Conservation (phyloP, 2,797 vertebrate genomes). For the Picus viridis region DNA sequence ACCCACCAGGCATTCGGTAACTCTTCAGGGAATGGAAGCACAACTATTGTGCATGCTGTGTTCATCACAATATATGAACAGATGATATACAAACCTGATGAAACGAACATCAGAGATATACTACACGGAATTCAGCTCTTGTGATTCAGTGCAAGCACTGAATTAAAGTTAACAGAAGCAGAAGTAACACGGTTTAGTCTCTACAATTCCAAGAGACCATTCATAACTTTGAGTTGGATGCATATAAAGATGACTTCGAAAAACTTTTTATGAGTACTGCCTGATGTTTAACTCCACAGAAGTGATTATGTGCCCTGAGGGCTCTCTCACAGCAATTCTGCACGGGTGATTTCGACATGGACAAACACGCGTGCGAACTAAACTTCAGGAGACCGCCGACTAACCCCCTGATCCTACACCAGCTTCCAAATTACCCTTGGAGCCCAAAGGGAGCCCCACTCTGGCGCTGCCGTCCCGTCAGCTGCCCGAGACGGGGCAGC, state of each 20-base stretch:
- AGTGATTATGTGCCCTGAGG: neutral
- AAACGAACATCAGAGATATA: neutral
- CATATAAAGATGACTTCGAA: neutral
- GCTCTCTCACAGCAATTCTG: accelerated
- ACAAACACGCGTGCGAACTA: neutral
- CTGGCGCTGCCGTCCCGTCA: neutral
- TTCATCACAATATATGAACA: neutral
- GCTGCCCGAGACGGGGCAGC: neutral
- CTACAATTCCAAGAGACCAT: neutral
- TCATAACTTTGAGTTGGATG: neutral
- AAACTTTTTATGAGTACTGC: neutral
- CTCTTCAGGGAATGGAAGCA: neutral
- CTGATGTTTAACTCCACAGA: accelerated
- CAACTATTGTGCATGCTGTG: neutral
- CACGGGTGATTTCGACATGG: neutral
- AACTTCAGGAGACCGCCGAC: neutral
- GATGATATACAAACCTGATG: neutral
- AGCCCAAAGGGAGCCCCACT: neutral
- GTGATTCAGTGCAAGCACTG: neutral
- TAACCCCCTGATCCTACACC: neutral
- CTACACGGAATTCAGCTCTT: neutral
- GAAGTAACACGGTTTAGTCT: neutral
- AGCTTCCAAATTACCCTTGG: accelerated
- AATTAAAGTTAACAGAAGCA: neutral
- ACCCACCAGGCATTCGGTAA: neutral